Evolutionary conservation across 2,113 vertebrate species (phyloP).

Genomic region (Sarotherodon lohbergeri): DNA sequence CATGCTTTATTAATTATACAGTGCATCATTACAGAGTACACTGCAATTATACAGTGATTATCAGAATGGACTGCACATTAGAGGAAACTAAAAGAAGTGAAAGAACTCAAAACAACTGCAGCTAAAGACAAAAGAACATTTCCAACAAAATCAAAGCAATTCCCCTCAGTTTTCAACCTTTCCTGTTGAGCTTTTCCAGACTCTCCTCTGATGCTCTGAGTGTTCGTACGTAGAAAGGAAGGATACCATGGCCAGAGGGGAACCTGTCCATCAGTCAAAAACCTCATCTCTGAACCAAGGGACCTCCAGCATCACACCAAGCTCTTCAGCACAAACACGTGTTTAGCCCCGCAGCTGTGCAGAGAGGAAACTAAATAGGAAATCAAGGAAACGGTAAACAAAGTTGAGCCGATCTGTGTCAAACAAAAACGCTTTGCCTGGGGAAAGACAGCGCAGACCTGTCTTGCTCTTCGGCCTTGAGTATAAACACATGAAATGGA

Average conservation of each 20-base stretch:
- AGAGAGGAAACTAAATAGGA: slow-evolving; percentile 49
- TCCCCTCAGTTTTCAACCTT: background rate
- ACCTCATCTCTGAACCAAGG: slow-evolving; percentile 43
- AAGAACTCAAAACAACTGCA: background rate
- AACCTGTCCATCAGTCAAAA: slow-evolving; percentile 53
- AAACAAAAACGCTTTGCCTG: slow-evolving; percentile 48
- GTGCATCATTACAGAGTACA: background rate
- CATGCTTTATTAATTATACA: background rate
- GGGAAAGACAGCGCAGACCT: slow-evolving; percentile 37
- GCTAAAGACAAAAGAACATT: background rate
- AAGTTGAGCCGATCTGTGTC: slow-evolving; percentile 53
- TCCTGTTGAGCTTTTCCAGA: slow-evolving; percentile 14
- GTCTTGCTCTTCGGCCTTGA: slow-evolving; percentile 36
- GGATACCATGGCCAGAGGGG: slow-evolving; percentile 37
- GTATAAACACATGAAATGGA: slow-evolving; percentile 53
- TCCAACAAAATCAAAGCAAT: slow-evolving; percentile 12
- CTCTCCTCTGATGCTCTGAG: slow-evolving; percentile 16
- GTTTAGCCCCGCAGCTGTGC: slow-evolving; percentile 53
- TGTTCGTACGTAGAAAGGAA: slow-evolving; percentile 1
- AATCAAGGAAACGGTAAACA: slow-evolving; percentile 56
- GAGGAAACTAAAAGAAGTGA: background rate
- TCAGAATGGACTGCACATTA: background rate
- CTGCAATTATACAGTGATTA: background rate
- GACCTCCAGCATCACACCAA: slow-evolving; percentile 29
- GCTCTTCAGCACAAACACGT: slow-evolving; percentile 43